Percentiles rank a stretch among this genome's conserved stretches.
Conservation (phyloP, 2,113 vertebrate genomes). For the Bubo blakistoni region DNA sequence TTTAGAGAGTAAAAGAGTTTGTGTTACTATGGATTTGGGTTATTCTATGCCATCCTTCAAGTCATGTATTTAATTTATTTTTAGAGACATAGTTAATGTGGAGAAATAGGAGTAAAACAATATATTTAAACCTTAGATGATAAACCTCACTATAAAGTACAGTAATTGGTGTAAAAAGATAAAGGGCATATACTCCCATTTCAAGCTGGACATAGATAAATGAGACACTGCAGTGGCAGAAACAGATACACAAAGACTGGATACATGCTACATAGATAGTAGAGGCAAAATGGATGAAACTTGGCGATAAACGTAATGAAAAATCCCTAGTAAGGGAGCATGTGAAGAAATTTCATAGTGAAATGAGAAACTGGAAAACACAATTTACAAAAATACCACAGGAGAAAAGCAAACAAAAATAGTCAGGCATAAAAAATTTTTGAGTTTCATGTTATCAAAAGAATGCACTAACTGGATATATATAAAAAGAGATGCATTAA, state of each 20-base stretch:
- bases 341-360: background rate
- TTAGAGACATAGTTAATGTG: background rate
- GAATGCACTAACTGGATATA: background rate
- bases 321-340: background rate
- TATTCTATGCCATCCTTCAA: background rate
- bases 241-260: background rate
- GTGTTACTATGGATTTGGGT: background rate
- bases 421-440: background rate
- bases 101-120: background rate
- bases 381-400: background rate
- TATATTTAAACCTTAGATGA: background rate
- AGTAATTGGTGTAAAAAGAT: background rate
- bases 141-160: background rate
- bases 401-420: background rate
- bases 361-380: background rate
- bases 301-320: background rate
- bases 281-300: background rate
- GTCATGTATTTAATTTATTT: background rate
- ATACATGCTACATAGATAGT: background rate
- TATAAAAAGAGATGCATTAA: background rate
- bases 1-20: background rate
- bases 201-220: background rate
- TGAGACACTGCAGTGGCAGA: background rate
- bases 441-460: background rate
- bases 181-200: background rate